Base-by-base conservation (phyloP, 1,140 invertebrate genomes). In the Caenorhabditis tropicalis region DNA sequence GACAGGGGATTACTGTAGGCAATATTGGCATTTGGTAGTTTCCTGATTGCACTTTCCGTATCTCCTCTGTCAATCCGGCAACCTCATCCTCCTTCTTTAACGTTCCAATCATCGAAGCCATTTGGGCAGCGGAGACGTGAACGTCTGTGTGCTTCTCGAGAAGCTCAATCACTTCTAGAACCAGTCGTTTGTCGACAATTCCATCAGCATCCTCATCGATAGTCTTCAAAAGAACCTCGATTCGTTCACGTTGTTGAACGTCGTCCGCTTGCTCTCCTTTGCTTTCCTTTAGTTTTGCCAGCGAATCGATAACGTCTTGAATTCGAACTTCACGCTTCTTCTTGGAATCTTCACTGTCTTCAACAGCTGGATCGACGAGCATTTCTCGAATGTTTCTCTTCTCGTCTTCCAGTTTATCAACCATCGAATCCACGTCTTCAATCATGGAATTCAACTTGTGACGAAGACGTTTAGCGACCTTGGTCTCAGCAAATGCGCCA, bases 371-470 rank as follows among this genome's bases (percentile, higher is more conserved):
- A 87, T 87, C 86, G 16, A 56, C 60, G 24, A 87, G 74, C 29
- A 56, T 81, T 65, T 88, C 87, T 31, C 79, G 79, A 12, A 88
- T 79, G 19, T 39, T 82, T 31, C 79, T 60, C 80, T 85, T 88
- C 43, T 88, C 86, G 7, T 81, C 82, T 70, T 88, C 86, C 19
- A 88, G 60, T 29, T 88, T 86, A 21, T 56, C 83, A 7, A 88
- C 87, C 24, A 88, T 70, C n/a, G 86, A 39, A 53, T 88, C 88
- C 15, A 88, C 85, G 33, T 86, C 81, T 33, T 88, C 53, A 27
- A 88, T 88, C 86, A 88, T 88, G 7, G 88, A 82, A 36, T 88
- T 88, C 16, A 88, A 79, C 36, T 86, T 82, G 29, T 81, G 29
- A 33, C 88, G 48, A 0, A 88, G 81, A 7, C 88, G 84, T 43